phyloP scores from a whole-genome alignment of 2,888 invertebrate genomes.

The Dermolepida albohirtum region DNA sequence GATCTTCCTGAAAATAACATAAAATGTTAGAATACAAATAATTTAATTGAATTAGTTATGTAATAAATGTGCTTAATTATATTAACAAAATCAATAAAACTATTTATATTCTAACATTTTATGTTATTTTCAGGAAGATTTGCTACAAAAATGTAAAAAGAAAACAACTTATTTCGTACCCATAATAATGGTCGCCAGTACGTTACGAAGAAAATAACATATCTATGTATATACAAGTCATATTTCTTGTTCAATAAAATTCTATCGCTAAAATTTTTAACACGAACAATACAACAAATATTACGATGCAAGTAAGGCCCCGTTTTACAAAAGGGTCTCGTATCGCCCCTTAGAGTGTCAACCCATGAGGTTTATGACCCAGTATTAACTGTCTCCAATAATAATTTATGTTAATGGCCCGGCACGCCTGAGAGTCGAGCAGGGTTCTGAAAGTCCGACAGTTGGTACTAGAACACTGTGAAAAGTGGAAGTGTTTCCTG shows the following conservation, averaged over 20 bases:
- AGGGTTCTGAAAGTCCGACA: conserved; percentile 60
- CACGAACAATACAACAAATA: conserved; percentile 40
- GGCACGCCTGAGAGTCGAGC: conserved; percentile 55
- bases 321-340: conserved; percentile 39
- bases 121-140: no score
- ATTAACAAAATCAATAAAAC: no score
- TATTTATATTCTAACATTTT: no score
- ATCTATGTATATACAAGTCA: no score
- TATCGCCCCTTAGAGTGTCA: conserved; percentile 52
- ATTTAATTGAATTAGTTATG: no score
- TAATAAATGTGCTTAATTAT: no score
- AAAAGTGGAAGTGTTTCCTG: conserved; percentile 57
- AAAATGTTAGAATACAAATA: no score
- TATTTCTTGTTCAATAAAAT: conserved; percentile 8
- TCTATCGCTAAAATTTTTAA: conserved; percentile 50
- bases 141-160: no score
- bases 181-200: no score
- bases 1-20: no score
- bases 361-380: conserved; percentile 65
- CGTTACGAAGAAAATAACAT: no score
- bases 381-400: conserved; percentile 72
- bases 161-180: no score
- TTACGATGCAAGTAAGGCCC: conserved; percentile 3
- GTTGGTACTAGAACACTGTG: conserved; percentile 62
- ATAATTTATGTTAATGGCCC: conserved; percentile 70